Evolutionary conservation across 2,113 vertebrate species (phyloP), one percentile per base, ranked within the genome.

Genomic region (Phoxinus phoxinus): DNA sequence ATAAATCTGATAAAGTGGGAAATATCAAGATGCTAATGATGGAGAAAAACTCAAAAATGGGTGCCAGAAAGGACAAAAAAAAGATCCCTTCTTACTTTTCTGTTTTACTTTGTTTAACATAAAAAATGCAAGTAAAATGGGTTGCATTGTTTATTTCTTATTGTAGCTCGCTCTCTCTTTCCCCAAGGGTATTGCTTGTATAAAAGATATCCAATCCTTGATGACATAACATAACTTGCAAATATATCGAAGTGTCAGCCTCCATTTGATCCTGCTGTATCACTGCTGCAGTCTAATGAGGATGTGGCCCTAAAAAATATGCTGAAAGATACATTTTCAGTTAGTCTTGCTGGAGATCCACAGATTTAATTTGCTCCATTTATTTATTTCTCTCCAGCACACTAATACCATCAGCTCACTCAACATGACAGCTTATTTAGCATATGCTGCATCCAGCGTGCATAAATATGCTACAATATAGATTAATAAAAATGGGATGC

Each of bases 291-390:
- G 44, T 69, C 61, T 81, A 46, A 65, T 81, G 41, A 65, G 19
- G 27, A 67, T 51, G 9, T 13, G 9, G 44, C 44, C 61, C 79
- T 53, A 17, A 81, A 41, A 81, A 51, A 48, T 32, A 69, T 35
- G 21, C 74, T 4, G 51, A 77, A 56, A 76, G 27, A 53, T 1
- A 17, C 17, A 35, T 69, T 67, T 81, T 19, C 79, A 30, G 58
- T 81, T 51, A 21, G 61, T 51, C 10, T 35, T n/a, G 10, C 79
- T 7, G 25, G 41, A 81, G 27, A 69, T 32, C 37, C 44, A 48
- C 79, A 21, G 37, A 81, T 67, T 81, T 30, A 65, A 81, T 81
- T 51, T 51, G 25, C 7, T 44, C n/a, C 5, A 21, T 81, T 81
- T 65, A 48, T 65, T 30, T 61, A 63, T 44, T 61, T 41, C 35